These are phyloP conservation scores for Petaurus breviceps DNA, from an alignment of 2,113 vertebrate species.

Conservation along the genomic window DNA sequence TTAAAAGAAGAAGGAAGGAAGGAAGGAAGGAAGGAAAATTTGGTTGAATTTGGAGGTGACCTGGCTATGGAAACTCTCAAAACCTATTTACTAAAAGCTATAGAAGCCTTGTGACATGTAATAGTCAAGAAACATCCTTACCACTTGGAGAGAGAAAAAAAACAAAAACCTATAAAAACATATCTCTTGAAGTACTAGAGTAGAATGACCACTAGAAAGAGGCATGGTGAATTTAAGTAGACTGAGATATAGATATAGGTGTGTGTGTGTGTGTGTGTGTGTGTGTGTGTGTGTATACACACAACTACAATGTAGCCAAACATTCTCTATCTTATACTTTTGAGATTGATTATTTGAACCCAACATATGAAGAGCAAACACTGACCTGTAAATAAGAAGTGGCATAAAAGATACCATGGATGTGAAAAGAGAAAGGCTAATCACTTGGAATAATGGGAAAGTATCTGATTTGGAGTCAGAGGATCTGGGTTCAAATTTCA, in stretches of 20 bases:
- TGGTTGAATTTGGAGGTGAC: neutral
- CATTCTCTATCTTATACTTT: too few species aligned
- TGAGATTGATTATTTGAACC: too few species aligned
- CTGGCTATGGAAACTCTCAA: neutral
- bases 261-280: too few species aligned
- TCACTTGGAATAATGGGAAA: neutral
- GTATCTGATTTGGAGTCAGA: neutral
- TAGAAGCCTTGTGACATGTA: neutral
- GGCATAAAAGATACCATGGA: neutral
- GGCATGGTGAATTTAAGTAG: neutral
- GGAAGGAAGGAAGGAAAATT: neutral
- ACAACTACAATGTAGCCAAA: too few species aligned
- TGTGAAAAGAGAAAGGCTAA: neutral
- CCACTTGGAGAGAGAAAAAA: neutral
- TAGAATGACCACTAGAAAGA: neutral
- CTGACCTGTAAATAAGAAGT: neutral
- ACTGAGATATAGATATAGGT: too few species aligned
- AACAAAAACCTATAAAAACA: neutral
- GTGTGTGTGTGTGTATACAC: too few species aligned
- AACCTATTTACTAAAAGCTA: neutral
- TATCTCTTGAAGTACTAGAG: neutral
- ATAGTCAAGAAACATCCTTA: neutral
- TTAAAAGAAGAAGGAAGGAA: too few species aligned
- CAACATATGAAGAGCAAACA: neutral
- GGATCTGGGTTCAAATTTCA: neutral